Evolutionary conservation across 2,888 invertebrate species (phyloP), one percentile per base, ranked within the genome.

Genomic region (Mylabris sibirica): DNA sequence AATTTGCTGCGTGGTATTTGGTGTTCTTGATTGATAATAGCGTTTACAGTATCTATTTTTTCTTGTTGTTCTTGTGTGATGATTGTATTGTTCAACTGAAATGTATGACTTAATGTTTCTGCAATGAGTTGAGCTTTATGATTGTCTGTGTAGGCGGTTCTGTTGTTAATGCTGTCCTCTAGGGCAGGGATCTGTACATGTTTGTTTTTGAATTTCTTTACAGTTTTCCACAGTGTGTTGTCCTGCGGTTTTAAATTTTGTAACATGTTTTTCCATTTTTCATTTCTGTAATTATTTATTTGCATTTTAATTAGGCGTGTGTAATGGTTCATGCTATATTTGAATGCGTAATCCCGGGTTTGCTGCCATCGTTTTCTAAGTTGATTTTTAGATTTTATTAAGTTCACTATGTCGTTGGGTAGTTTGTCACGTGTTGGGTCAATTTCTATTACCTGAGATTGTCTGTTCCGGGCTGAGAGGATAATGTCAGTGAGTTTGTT

Each of bases 201-300:
- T 41, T 62, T 35, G 14, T 17, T 41, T 62, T 30, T 62, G 34
- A 41, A 62, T 41, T 22, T 17, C 22, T 62, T 62, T 2, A 41
- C 41, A 2, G 41, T 24, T 41, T 38, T 62, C 62, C 62, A 44
- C 3, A 62, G 24, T 2, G 62, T 22, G 4, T 41, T 24, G 44
- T 62, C 44, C 9, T 38, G 14, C 20, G 34, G 44, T 2, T 24
- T 30, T 17, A 62, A n/a, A n/a, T 41, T 17, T 17, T 17, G 17
- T 6, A 62, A 41, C 17, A 44, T 41, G 12, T 44, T 30, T 41
- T 41, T 62, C 62, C 62, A 62, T 17, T 62, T 38, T 30, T 30
- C 30, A 8, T 20, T 62, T 17, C 17, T 62, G 24, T 22, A 20
- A 14, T 20, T 11, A 17, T 11, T n/a, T 17, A 38, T 44, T 30